These are phyloP conservation scores for Elanus axillaris DNA, from an alignment of 2,113 vertebrate genomes.

Conservation along the genomic window DNA sequence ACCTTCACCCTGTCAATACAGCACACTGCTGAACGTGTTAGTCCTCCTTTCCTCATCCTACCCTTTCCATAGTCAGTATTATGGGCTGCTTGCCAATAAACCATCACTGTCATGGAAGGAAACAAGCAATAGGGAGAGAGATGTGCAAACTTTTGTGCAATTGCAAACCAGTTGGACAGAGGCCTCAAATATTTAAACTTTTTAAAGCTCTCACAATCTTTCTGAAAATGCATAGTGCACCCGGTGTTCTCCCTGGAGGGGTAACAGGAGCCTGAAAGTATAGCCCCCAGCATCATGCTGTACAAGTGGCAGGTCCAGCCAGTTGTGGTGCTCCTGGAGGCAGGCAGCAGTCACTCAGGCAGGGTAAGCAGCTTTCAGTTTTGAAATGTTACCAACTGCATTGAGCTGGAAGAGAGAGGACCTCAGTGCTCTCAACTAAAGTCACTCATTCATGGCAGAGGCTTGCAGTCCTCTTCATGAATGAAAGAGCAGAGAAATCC, in stretches of 20 bases:
- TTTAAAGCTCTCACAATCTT: not conserved
- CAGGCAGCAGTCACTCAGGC: not conserved
- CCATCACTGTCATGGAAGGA: not conserved
- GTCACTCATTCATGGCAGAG: not conserved
- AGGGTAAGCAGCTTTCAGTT: not conserved
- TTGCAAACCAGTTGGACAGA: not conserved
- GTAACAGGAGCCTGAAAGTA: not conserved
- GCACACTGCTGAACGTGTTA: not conserved
- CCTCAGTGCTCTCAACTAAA: not conserved
- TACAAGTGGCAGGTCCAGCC: not conserved
- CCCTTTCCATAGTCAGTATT: not conserved
- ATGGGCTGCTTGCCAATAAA: not conserved
- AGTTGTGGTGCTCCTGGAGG: not conserved
- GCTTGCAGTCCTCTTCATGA: not conserved
- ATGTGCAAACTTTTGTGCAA: not conserved
- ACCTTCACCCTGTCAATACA: not conserved
- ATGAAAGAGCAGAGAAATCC: not conserved
- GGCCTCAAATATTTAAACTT: not conserved
- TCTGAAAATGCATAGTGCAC: not conserved
- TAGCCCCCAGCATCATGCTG: not conserved
- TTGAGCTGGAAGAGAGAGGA: not conserved
- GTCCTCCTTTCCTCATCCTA: not conserved
- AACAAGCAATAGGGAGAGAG: not conserved
- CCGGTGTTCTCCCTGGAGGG: not conserved
- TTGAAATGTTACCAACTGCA: not conserved